Base-by-base conservation (phyloP, 92 coral and sea anemone species). In the Micromussa lordhowensis region DNA sequence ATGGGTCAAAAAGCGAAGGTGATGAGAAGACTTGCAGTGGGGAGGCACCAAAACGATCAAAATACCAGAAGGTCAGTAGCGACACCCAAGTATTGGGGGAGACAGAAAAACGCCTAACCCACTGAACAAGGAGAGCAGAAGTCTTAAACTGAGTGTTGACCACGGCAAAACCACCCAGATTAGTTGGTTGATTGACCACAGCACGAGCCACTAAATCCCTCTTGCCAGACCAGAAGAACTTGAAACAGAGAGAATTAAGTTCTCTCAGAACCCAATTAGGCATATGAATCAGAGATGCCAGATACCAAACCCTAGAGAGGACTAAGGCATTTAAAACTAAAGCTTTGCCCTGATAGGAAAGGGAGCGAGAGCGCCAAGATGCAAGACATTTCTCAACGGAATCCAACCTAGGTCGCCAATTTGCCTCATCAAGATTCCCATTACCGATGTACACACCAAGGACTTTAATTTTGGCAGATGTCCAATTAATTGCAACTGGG, bases 221-320 rank as follows among this genome's bases (percentile, higher is more conserved):
- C 35, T 82, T 82, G 0, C 78, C 78, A 0, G 15, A 5, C 78
- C 86, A 82, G 26, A 82, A 68, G 15, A 82, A 82, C 1, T 12
- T 5, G 11, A 82, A 82, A 12, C 12, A 5, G 3, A 68, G 13
- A 0, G 10, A 0, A 4, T 26, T 21, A 0, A 82, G 76, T 18
- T 68, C 61, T 0, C 4, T 9, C 0, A 7, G 63, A 13, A 68
- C 86, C 64, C 86, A 82, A 16, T 49, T 11, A 3, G 78, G 78
- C 78, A 68, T 68, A 1, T 44, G 78, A 16, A 86, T 82, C 0
- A 89, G 0, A 5, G 87, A 68, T 0, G 88, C 80, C 7, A 55
- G 8, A 26, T 91, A 88, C 87, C 94, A 91, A 3, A 91, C 79
- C 8, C 90, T 81, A 0, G 91, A 83, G 1, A 91, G 69, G 5